A percentile compares a stretch with the other conserved stretches of the same genome.
Evolutionary conservation across 1,140 invertebrate species (phyloP).

Genomic region (Phymorhynchus buccinoides): DNA sequence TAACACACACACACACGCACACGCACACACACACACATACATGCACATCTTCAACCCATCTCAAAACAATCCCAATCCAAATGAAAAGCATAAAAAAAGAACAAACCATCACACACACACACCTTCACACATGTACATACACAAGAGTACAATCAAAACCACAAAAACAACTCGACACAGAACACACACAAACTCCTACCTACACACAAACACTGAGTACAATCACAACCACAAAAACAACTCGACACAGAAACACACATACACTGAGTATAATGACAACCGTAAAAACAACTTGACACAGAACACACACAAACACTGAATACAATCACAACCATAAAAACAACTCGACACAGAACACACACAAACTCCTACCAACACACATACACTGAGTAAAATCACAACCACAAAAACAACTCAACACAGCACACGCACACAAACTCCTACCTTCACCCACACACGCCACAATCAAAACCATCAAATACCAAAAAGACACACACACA

Average conservation of each 20-base stretch:
- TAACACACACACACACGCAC: constrained; percentile 18
- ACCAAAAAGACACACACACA: too few relatives aligned
- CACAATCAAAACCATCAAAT: not conserved
- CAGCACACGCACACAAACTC: not conserved
- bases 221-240: not conserved
- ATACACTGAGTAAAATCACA: not conserved
- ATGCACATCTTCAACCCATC: too few relatives aligned
- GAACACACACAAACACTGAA: not conserved
- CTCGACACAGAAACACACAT: not conserved
- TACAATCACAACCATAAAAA: not conserved
- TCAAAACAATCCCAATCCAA: too few relatives aligned
- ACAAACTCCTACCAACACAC: not conserved
- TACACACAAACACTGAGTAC: not conserved
- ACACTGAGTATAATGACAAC: not conserved
- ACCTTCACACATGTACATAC: not conserved
- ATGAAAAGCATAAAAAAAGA: too few relatives aligned
- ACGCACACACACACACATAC: constrained; percentile 21
- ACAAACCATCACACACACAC: not conserved
- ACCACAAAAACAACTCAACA: too few relatives aligned
- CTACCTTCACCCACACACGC: not conserved
- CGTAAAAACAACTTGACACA: too few relatives aligned
- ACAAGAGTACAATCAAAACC: not conserved
- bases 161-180: too few relatives aligned
- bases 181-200: not conserved
- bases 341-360: not conserved